These are phyloP conservation scores for Rhabdomys dilectus DNA, from an alignment of 2,113 vertebrate species.

Conservation along the genomic window DNA sequence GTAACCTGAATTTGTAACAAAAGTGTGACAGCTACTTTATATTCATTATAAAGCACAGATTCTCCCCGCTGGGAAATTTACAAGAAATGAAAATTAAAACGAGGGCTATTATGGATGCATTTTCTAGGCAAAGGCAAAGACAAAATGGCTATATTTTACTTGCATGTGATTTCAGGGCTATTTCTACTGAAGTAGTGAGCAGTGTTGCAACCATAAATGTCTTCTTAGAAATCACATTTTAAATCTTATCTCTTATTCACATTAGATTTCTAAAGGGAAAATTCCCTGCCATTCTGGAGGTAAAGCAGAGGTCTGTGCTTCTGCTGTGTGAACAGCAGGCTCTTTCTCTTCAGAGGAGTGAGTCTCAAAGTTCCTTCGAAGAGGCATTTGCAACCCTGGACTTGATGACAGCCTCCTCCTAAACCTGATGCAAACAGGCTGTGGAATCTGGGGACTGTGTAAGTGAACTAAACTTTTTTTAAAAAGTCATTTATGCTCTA, in stretches of 20 bases:
- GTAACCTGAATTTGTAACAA: slow-evolving; percentile 43
- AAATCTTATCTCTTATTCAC: not conserved
- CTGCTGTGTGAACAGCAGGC: slow-evolving; percentile 7
- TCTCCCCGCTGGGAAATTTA: slow-evolving; percentile 13
- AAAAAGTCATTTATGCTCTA: not conserved
- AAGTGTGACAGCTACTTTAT: slow-evolving; percentile 7
- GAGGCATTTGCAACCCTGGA: not conserved
- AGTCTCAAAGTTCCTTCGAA: not conserved
- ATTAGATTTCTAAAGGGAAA: slow-evolving; percentile 34
- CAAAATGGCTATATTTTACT: not conserved
- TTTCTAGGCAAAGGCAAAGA: slow-evolving; percentile 8
- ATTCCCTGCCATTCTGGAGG: not conserved
- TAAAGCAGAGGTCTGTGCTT: not conserved
- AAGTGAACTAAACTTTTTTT: not conserved
- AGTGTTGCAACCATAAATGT: not conserved
- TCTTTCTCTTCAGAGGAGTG: not conserved
- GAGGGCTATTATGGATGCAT: not conserved
- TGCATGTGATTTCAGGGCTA: not conserved
- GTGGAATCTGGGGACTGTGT: not conserved
- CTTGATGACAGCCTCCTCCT: not conserved
- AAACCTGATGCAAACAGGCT: not conserved
- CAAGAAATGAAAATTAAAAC: slow-evolving; percentile 44
- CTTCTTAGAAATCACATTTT: not conserved
- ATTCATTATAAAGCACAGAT: not conserved
- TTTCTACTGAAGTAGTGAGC: not conserved